These are phyloP conservation scores for Polyergus mexicanus DNA, from an alignment of 1,140 invertebrate species.

Conservation along the genomic window DNA sequence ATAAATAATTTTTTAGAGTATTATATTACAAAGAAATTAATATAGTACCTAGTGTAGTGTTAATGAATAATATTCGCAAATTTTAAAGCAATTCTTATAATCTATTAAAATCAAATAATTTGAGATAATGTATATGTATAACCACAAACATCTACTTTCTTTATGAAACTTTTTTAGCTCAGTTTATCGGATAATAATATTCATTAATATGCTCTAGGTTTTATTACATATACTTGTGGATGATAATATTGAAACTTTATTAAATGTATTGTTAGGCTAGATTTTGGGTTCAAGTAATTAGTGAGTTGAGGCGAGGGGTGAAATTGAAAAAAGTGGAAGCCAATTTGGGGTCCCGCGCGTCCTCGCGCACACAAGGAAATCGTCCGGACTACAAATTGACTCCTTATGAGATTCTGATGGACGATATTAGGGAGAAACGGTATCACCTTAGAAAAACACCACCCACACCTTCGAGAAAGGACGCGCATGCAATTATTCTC, in stretches of 20 bases:
- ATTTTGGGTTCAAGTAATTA: conserved; percentile 98
- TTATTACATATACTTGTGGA: neutral
- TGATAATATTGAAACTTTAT: neutral
- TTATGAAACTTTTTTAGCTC: neutral
- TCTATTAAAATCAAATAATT: neutral
- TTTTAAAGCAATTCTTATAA: neutral
- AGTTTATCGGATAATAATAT: neutral
- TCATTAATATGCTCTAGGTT: neutral
- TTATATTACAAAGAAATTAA: neutral
- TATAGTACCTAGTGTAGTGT: neutral
- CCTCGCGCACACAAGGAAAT: conserved; percentile 75
- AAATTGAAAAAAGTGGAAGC: conserved; percentile 96
- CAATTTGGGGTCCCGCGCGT: conserved; percentile 85
- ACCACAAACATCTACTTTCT: neutral
- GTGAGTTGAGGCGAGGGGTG: conserved; percentile 93
- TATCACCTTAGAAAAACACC: conserved; percentile 92
- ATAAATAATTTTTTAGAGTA: neutral
- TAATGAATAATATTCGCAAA: neutral
- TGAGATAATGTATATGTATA: neutral
- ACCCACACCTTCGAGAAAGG: conserved; percentile 93
- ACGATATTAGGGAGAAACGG: conserved; percentile 96
- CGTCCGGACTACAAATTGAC: conserved; percentile 96
- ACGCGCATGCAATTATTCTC: conserved; percentile 97
- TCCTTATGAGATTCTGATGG: conserved; percentile 99
- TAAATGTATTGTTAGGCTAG: conserved; percentile 89